Conservation (phyloP, 2,797 vertebrate genomes). For the Otus scops region DNA sequence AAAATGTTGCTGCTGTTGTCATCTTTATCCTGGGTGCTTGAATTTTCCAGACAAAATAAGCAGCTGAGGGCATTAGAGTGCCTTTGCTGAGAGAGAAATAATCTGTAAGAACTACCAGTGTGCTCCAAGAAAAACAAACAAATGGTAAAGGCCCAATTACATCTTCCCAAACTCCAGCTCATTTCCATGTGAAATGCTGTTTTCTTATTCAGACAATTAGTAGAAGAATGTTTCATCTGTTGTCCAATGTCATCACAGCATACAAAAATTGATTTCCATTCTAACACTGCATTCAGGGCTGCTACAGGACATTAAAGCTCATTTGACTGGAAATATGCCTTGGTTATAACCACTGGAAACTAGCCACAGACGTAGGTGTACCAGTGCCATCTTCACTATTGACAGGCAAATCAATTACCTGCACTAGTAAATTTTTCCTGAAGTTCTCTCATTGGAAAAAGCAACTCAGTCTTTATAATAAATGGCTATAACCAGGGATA, state of each 20-base stretch:
- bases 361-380: background rate
- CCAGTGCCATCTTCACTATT: background rate
- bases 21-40: conserved; percentile 50
- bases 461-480: background rate
- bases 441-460: background rate
- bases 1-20: conserved; percentile 43
- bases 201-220: conserved; percentile 24
- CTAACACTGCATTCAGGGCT: background rate
- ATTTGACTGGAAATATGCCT: background rate
- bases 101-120: background rate
- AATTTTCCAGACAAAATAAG: conserved; percentile 62
- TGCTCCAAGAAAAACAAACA: conserved; percentile 56
- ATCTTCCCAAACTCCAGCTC: background rate
- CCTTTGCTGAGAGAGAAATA: conserved; percentile 15
- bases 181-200: conserved; percentile 14
- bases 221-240: conserved; percentile 15
- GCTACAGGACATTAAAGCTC: background rate
- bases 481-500: background rate
- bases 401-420: background rate
- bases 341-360: background rate
- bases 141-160: background rate
- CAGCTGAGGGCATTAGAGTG: conserved; percentile 33
- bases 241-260: background rate
- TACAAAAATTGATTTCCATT: background rate
- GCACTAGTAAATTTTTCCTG: background rate